Percentiles rank a stretch among this genome's conserved stretches.
Evolutionary conservation across 2,113 vertebrate species (phyloP).

Genomic region (Desmodus rotundus): DNA sequence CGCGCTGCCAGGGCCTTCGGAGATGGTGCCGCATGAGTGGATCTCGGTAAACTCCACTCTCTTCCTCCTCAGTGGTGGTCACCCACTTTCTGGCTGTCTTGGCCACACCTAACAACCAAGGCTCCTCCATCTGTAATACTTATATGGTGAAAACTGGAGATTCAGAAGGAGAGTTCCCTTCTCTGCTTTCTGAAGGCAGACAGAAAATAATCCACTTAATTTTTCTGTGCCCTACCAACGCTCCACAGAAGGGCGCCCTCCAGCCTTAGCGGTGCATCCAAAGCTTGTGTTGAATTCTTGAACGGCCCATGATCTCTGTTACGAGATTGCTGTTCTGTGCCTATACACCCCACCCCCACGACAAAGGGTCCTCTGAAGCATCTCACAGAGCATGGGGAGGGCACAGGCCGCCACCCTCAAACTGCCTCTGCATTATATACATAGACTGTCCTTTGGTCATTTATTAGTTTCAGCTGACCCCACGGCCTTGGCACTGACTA

Average conservation of each 20-base stretch:
- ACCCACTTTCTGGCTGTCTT: background rate
- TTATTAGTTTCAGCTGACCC: background rate
- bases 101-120: background rate
- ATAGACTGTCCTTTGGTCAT: background rate
- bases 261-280: background rate
- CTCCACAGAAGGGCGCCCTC: background rate
- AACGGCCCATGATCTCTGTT: background rate
- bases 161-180: background rate
- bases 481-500: background rate
- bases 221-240: background rate
- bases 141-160: background rate
- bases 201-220: background rate
- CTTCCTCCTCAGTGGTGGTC: background rate
- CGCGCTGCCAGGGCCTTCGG: background rate
- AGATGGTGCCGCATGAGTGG: background rate
- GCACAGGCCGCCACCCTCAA: background rate
- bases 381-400: background rate
- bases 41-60: background rate
- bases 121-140: background rate
- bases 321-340: background rate
- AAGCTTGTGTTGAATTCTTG: background rate
- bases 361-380: background rate
- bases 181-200: background rate
- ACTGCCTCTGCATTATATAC: background rate
- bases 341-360: too few species aligned